Evolutionary conservation across 2,797 vertebrate genomes (phyloP).

Genomic region (Danionella dracula): DNA sequence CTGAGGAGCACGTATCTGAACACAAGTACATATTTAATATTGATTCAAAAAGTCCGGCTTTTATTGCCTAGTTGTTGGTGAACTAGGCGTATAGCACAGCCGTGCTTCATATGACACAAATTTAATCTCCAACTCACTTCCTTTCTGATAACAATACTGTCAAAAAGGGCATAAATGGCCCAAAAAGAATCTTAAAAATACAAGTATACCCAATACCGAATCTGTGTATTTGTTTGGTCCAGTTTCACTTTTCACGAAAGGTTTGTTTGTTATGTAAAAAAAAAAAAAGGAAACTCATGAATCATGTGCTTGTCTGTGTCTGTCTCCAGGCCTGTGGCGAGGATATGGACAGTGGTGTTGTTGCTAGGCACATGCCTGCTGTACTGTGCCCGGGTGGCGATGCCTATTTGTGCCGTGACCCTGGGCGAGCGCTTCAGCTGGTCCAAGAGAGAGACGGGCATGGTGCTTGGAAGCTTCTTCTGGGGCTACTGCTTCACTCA

Average conservation of each 20-base stretch:
- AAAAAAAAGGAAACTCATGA: neutral
- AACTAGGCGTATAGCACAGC: too few relatives aligned
- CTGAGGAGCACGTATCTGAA: too few relatives aligned
- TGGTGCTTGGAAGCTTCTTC: conserved; percentile 95
- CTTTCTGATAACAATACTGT: too few relatives aligned
- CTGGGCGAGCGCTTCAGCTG: conserved; percentile 85
- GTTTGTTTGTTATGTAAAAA: neutral
- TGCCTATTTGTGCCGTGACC: conserved; percentile 84
- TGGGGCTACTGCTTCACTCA: conserved; percentile 98
- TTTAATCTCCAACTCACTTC: too few relatives aligned
- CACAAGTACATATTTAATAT: too few relatives aligned
- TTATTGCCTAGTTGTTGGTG: too few relatives aligned
- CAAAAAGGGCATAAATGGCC: neutral
- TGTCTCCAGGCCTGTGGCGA: conserved; percentile 58
- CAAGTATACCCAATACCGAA: neutral
- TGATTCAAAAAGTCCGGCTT: too few relatives aligned
- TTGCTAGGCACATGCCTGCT: conserved; percentile 90
- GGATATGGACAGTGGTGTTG: conserved; percentile 80
- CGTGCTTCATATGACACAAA: too few relatives aligned
- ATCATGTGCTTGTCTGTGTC: neutral
- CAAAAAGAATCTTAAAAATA: neutral
- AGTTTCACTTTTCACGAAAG: neutral
- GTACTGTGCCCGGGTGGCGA: conserved; percentile 84
- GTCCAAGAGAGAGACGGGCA: conserved; percentile 88
- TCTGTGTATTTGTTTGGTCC: neutral